phyloP scores from a whole-genome alignment of 2,888 invertebrate genomes.

The Agonum fuliginosum region DNA sequence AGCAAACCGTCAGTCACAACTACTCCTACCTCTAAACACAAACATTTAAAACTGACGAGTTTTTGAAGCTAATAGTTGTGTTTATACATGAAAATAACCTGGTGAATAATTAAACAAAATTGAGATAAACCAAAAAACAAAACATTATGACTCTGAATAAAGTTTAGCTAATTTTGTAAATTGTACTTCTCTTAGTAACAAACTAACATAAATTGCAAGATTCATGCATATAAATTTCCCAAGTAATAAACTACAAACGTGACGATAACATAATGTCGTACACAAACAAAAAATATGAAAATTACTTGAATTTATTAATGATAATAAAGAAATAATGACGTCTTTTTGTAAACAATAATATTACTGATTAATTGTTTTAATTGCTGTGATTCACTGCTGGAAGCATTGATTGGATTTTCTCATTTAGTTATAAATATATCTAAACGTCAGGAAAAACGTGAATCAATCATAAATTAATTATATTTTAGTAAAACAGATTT shows the following conservation, averaged over 20 bases:
- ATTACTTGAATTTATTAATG: neutral
- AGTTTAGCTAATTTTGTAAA: too few species aligned
- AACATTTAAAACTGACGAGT: constrained; percentile 39
- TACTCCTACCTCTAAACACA: neutral
- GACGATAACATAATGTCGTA: constrained; percentile 7
- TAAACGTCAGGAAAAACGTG: too few species aligned
- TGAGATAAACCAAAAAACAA: neutral
- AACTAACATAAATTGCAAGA: too few species aligned
- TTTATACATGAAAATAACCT: constrained; percentile 22
- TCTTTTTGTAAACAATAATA: neutral
- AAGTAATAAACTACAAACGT: constrained; percentile 11
- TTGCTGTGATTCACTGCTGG: neutral
- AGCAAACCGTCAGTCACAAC: neutral
- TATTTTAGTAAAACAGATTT: too few species aligned
- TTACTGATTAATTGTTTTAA: neutral
- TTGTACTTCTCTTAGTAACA: too few species aligned
- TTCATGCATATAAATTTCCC: neutral
- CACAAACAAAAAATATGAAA: neutral
- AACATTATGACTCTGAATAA: too few species aligned
- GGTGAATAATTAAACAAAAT: constrained; percentile 17
- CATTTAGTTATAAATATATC: neutral
- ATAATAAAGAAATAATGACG: neutral
- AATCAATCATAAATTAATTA: too few species aligned
- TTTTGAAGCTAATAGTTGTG: constrained; percentile 1
- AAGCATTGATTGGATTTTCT: neutral